Evolutionary conservation across 2,113 vertebrate species (phyloP), one percentile per base, ranked within the genome.

Genomic region (Thymallus thymallus): DNA sequence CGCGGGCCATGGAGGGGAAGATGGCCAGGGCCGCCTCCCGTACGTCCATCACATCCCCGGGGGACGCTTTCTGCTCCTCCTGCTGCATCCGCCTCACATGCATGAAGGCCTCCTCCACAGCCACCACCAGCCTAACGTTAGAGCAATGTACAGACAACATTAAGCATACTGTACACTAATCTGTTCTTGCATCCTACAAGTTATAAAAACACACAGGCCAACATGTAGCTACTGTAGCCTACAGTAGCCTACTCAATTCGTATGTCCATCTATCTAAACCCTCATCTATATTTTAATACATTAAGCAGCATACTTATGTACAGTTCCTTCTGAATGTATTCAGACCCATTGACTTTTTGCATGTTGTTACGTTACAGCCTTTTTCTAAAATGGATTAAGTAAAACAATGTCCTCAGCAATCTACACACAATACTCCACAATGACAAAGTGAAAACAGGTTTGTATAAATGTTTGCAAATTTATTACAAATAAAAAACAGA

Each of bases 1-100:
- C 94, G 41, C 96, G 93, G 5, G 97, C 97, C 94, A 99, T 97
- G 12, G 96, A 98, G 0, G 97, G 97, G 83, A 99, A 98, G 82
- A 99, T 93, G 69, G 96, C 96, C 82, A 98, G 94, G 0, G 97
- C 96, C 0, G 96, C 96, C 82, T 98, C 97, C 13, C 96, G 92
- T 0, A 97, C 94, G 68, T 98, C 97, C 97, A 98, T 97, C 79
- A 95, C 96, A 70, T 98, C 96, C 14, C 95, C 95, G 0, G 95
- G 95, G 9, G 94, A 80, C 2, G 95, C 96, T 60, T 92, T 94
- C 88, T 96, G 95, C n/a, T 97, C 95, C 71, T 97, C 97, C 82
- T 98, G 95, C 82, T 92, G 92, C 61, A 97, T 92, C n/a, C 94
- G 94, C 56, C 95, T 94, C 76, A 99, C 95, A 69, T 98, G 97